A percentile compares a stretch with the other conserved stretches of the same genome.
Conservation (phyloP, 2,888 invertebrate species). For the Lamellibrachia satsuma region DNA sequence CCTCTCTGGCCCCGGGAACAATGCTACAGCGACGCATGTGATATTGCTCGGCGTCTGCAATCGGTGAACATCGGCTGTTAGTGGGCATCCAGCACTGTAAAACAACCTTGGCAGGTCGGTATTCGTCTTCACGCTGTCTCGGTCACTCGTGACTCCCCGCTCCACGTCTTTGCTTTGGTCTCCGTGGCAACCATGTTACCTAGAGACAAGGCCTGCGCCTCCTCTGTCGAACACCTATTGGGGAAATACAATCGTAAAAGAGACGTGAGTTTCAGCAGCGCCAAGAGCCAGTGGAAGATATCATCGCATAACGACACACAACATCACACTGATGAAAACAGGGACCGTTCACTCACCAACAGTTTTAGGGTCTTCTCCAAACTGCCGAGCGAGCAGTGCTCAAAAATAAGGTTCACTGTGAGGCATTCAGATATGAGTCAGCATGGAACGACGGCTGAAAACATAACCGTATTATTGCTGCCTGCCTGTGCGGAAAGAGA, state of each 20-base stretch:
- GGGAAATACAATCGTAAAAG: neutral
- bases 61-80: neutral
- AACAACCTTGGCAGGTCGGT: neutral
- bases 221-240: neutral
- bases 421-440: neutral
- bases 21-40: neutral
- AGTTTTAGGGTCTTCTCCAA: neutral
- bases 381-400: conserved; percentile 13
- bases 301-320: neutral
- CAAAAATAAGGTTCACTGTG: neutral
- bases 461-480: neutral
- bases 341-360: neutral
- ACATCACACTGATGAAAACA: conserved; percentile 10
- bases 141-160: neutral
- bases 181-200: neutral
- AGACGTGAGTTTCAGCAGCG: neutral
- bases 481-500: neutral
- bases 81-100: neutral
- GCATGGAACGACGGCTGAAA: neutral
- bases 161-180: neutral
- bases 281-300: neutral
- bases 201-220: neutral
- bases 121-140: neutral
- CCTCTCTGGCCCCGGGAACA: neutral
- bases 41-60: neutral